Conservation (phyloP, 2,888 invertebrate genomes). For the Noctua janthina region DNA sequence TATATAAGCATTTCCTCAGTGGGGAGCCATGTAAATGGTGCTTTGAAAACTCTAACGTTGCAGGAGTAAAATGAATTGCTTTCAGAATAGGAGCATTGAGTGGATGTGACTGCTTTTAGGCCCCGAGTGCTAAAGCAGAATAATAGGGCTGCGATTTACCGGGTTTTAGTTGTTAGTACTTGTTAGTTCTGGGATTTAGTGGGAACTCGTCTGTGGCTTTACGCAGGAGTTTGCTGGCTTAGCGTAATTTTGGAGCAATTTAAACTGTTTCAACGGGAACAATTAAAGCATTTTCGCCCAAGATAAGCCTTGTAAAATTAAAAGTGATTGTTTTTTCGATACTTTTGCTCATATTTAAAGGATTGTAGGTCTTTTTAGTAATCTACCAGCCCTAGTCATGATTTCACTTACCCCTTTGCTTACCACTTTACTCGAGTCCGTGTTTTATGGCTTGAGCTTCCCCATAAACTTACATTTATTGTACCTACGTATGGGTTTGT, state of each 20-base stretch:
- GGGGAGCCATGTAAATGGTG: slow-evolving; percentile 41
- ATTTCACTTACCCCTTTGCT: slow-evolving; percentile 25
- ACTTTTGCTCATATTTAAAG: neutral
- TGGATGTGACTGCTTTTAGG: slow-evolving; percentile 61
- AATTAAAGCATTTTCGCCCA: slow-evolving; percentile 15
- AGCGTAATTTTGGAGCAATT: slow-evolving; percentile 26
- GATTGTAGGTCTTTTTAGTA: neutral
- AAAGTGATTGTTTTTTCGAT: neutral
- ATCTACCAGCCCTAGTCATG: slow-evolving; percentile 28
- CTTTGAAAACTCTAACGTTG: slow-evolving; percentile 43
- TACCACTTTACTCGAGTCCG: slow-evolving; percentile 25
- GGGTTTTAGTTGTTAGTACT: slow-evolving; percentile 38
- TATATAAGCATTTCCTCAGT: slow-evolving; percentile 27
- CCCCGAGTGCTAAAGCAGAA: slow-evolving; percentile 29
- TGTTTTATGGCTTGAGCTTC: slow-evolving; percentile 40
- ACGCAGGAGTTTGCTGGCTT: slow-evolving; percentile 29
- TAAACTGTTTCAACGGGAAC: slow-evolving; percentile 16
- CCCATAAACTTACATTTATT: slow-evolving; percentile 42
- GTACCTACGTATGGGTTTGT: slow-evolving; percentile 8
- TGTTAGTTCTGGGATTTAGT: slow-evolving; percentile 37
- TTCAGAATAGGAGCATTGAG: slow-evolving; percentile 54
- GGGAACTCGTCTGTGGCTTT: slow-evolving; percentile 16
- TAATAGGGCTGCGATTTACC: slow-evolving; percentile 50
- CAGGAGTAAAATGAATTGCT: slow-evolving; percentile 64
- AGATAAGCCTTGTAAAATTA: neutral